Percentiles rank a stretch among this genome's conserved stretches.
Evolutionary conservation across 2,113 vertebrate genomes (phyloP).

Genomic region (Cryptotis parvus): DNA sequence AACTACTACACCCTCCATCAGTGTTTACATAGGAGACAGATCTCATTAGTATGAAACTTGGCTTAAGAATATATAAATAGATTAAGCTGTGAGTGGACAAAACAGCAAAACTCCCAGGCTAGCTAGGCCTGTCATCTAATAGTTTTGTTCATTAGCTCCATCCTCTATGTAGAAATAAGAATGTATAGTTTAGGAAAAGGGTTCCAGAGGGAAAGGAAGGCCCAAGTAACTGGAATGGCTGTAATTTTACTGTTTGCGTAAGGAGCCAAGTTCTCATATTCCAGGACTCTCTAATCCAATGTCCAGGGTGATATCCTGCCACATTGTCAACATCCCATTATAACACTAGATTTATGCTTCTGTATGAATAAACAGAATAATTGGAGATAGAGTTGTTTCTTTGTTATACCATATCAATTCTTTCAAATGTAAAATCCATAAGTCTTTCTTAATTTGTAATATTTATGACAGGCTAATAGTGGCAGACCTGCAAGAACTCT

Average conservation of each 20-base stretch:
- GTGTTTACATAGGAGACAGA: no score
- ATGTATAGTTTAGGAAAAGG: background rate
- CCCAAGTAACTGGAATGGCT: no score
- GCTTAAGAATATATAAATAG: no score
- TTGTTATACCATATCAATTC: background rate
- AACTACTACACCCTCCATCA: no score
- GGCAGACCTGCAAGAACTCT: background rate
- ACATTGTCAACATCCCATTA: background rate
- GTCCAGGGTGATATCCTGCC: background rate
- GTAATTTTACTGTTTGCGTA: background rate
- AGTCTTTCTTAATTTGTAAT: background rate
- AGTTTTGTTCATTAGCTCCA: background rate
- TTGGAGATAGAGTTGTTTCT: background rate
- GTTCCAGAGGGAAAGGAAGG: background rate
- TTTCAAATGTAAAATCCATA: background rate
- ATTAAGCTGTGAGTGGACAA: no score
- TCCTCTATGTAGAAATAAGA: background rate
- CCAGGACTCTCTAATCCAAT: background rate
- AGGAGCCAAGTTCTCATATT: background rate
- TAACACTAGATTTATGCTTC: background rate
- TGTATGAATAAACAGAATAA: background rate
- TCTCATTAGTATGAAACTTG: no score
- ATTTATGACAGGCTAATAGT: background rate
- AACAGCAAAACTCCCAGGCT: no score
- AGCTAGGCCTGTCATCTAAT: no score